Evolutionary conservation across 2,113 vertebrate genomes (phyloP).

Genomic region (Erythrolamprus reginae): DNA sequence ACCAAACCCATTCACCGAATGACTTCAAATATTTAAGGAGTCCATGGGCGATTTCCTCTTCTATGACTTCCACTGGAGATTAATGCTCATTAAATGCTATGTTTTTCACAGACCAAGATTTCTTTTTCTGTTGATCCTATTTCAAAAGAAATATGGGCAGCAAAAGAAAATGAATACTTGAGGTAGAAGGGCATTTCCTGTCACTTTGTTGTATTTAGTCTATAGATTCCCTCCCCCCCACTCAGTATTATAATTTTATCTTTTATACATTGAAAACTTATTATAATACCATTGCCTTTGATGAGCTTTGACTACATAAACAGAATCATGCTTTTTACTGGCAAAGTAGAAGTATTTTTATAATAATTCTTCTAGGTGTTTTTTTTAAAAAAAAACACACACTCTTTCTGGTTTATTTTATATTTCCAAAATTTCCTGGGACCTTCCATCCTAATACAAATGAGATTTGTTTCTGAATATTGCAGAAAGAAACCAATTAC

Average conservation of each 20-base stretch:
- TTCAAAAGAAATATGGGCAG: not conserved
- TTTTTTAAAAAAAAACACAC: not conserved
- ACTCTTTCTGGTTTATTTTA: not conserved
- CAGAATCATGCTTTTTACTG: not conserved
- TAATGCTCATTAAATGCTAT: slow-evolving; percentile 23
- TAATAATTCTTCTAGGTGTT: not conserved
- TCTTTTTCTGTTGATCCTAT: not conserved
- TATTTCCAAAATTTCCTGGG: not conserved
- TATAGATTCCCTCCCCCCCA: too few species aligned
- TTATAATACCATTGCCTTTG: not conserved
- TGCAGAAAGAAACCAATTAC: too few species aligned
- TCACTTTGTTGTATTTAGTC: slow-evolving; percentile 24
- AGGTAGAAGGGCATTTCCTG: slow-evolving; percentile 1
- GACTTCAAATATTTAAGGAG: slow-evolving; percentile 54
- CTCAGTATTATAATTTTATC: slow-evolving; percentile 32
- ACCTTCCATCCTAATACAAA: not conserved
- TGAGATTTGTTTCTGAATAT: not conserved
- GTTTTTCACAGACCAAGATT: slow-evolving; percentile 52
- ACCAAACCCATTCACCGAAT: slow-evolving; percentile 43
- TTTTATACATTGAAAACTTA: slow-evolving; percentile 6
- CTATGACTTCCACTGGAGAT: slow-evolving; percentile 48
- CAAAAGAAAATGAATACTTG: slow-evolving; percentile 9
- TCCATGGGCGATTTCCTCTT: slow-evolving; percentile 55
- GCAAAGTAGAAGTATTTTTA: not conserved
- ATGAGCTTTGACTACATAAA: not conserved